These are phyloP conservation scores for Cabera pusaria DNA, from an alignment of 2,888 invertebrate genomes.

Conservation along the genomic window DNA sequence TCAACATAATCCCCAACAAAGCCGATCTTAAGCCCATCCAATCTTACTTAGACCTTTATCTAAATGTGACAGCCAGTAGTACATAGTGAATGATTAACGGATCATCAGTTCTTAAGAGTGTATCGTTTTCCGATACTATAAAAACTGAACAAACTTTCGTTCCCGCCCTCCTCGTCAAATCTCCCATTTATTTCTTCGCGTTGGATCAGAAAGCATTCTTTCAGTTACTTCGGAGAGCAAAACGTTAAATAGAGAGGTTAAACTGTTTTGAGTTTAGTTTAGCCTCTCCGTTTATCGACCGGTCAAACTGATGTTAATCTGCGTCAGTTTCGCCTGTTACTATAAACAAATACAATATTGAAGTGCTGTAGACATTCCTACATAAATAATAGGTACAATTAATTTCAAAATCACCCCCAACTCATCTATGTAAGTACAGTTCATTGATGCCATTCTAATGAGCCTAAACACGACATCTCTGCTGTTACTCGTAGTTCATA, in stretches of 20 bases:
- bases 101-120: conserved; percentile 33
- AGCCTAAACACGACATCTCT: no score
- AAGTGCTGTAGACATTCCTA: no score
- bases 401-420: no score
- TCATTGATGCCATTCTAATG: no score
- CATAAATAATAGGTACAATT: no score
- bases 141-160: conserved; percentile 50
- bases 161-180: conserved; percentile 49
- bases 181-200: conserved; percentile 17
- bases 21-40: neutral
- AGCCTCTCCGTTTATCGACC: conserved; percentile 12
- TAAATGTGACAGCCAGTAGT: conserved; percentile 20
- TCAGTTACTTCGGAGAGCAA: conserved; percentile 10
- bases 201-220: conserved; percentile 19
- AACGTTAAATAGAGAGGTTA: no score
- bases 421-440: no score
- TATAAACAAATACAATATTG: no score
- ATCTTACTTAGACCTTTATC: conserved; percentile 1
- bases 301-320: no score
- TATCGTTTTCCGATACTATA: conserved; percentile 59
- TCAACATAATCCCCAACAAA: no score
- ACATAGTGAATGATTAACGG: conserved; percentile 32
- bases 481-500: no score
- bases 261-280: conserved; percentile 14
- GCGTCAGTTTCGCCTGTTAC: no score